phyloP scores from a whole-genome alignment of 2,888 invertebrate genomes.

The Phalera bucephala region DNA sequence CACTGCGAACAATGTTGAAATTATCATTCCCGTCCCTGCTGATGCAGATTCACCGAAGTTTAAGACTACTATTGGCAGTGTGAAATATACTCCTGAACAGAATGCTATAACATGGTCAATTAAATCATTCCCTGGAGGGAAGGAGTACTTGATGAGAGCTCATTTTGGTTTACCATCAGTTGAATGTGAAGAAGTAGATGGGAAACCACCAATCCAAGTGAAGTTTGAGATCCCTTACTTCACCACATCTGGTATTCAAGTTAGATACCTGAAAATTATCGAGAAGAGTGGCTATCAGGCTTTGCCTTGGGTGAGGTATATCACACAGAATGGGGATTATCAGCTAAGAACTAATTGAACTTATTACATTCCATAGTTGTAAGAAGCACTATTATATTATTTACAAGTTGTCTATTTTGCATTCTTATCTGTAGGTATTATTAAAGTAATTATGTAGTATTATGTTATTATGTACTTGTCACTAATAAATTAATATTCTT shows the following conservation, averaged over 20 bases:
- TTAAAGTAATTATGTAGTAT: constrained; percentile 49
- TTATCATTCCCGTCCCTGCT: constrained; percentile 96
- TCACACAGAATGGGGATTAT: constrained; percentile 99
- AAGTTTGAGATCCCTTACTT: constrained; percentile 99
- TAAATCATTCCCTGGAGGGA: constrained; percentile 98
- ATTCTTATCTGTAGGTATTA: constrained; percentile 45
- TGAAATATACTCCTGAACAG: constrained; percentile 98
- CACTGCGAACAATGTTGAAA: constrained; percentile 99
- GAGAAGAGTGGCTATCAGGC: constrained; percentile 99
- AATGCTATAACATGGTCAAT: constrained; percentile 99
- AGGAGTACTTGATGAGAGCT: constrained; percentile 98
- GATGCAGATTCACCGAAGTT: constrained; percentile 99
- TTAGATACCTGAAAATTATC: constrained; percentile 97
- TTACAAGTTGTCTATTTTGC: constrained; percentile 55
- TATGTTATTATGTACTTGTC: constrained; percentile 40
- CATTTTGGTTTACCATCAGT: constrained; percentile 99
- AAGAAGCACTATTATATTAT: constrained; percentile 38
- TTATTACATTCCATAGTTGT: constrained; percentile 42
- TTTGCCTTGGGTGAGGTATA: constrained; percentile 99
- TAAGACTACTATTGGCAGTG: constrained; percentile 98
- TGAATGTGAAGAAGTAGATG: constrained; percentile 96
- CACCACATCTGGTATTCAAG: constrained; percentile 99
- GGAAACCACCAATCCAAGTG: constrained; percentile 98
- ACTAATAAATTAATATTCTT: constrained; percentile 58
- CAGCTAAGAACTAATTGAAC: constrained; percentile 95